Evolutionary conservation across 1,140 invertebrate genomes (phyloP).

Genomic region (Leptopilina boulardi): DNA sequence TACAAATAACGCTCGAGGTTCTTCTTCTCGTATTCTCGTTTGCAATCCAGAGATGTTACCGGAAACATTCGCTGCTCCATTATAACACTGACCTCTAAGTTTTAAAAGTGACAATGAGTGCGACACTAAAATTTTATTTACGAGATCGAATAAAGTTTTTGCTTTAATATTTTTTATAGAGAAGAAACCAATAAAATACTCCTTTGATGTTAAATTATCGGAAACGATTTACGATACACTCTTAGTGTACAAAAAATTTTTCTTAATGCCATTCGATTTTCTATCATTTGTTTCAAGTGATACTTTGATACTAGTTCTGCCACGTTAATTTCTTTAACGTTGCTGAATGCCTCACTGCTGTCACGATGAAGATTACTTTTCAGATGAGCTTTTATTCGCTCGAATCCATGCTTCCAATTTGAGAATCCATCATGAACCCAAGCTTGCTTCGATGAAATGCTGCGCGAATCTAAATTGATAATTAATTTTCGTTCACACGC

Average conservation of each 20-base stretch:
- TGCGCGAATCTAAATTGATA: slow-evolving; percentile 35
- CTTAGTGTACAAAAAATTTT: slow-evolving; percentile 41
- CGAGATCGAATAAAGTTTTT: slow-evolving; percentile 49
- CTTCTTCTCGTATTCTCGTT: slow-evolving; percentile 45
- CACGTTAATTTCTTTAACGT: too few relatives aligned
- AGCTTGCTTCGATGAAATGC: slow-evolving; percentile 36
- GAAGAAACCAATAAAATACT: slow-evolving; percentile 53
- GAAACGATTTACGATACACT: slow-evolving; percentile 40
- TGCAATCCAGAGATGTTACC: slow-evolving; percentile 51
- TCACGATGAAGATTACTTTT: too few relatives aligned
- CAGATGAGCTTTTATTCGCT: too few relatives aligned
- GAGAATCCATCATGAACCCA: slow-evolving; percentile 39
- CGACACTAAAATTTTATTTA: slow-evolving; percentile 41
- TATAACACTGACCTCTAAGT: slow-evolving; percentile 55
- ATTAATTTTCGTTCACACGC: slow-evolving; percentile 40
- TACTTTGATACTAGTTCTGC: slow-evolving; percentile 34
- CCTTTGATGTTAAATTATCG: slow-evolving; percentile 38
- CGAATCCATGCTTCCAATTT: too few relatives aligned
- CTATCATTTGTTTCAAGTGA: slow-evolving; percentile 39
- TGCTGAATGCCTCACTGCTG: too few relatives aligned
- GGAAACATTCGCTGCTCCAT: slow-evolving; percentile 55
- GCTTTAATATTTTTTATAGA: slow-evolving; percentile 42
- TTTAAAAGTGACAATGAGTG: slow-evolving; percentile 41
- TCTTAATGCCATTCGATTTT: slow-evolving; percentile 43
- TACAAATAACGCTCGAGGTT: slow-evolving; percentile 54